Conservation (phyloP, 2,113 vertebrate species). For the Ramphastos sulfuratus region DNA sequence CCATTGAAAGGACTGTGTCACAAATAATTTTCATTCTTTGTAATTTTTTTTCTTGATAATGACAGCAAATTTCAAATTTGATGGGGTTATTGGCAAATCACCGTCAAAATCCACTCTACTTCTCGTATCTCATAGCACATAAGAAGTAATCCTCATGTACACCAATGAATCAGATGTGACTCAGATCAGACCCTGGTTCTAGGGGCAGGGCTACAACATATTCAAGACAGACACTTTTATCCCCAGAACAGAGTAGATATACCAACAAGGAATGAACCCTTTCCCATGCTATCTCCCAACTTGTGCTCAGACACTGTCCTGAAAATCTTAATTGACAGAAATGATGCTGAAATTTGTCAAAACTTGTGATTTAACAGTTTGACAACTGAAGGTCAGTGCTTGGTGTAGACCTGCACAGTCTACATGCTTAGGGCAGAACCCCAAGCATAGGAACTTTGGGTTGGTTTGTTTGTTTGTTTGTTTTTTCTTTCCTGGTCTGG, state of each 20-base stretch:
- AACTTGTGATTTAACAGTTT: neutral
- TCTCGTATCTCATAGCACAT: neutral
- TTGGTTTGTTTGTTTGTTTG: neutral
- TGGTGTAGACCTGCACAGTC: neutral
- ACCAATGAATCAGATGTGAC: neutral
- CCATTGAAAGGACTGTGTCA: neutral
- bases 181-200: neutral
- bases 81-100: neutral
- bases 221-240: neutral
- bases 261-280: accelerated
- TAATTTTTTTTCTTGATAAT: neutral
- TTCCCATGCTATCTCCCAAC: neutral
- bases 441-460: neutral
- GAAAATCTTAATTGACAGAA: neutral
- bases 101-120: neutral
- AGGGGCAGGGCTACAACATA: neutral
- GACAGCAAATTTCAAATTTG: neutral
- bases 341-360: neutral
- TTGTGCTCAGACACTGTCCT: neutral
- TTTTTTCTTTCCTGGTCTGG: neutral
- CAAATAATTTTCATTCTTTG: neutral
- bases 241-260: accelerated
- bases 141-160: neutral
- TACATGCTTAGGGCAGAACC: neutral
- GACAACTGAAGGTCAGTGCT: neutral